Conservation (phyloP, 2,888 invertebrate genomes). For the Agrotis clavis region DNA sequence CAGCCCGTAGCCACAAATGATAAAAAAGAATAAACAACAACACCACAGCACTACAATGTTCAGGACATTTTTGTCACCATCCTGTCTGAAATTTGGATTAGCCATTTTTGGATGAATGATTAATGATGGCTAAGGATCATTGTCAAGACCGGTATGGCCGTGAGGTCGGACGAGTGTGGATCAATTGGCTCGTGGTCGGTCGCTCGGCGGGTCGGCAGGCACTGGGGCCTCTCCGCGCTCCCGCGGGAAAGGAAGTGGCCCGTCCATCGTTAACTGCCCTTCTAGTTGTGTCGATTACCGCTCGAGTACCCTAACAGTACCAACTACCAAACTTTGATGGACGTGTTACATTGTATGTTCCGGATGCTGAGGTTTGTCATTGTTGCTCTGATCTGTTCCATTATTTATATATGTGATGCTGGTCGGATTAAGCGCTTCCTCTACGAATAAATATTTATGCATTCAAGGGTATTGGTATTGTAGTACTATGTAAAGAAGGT, state of each 20-base stretch:
- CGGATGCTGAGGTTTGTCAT: constrained; percentile 78
- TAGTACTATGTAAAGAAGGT: no score
- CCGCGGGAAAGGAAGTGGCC: constrained; percentile 89
- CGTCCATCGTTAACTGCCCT: constrained; percentile 88
- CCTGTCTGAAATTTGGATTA: constrained; percentile 72
- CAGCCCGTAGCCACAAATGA: constrained; percentile 82
- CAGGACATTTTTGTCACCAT: constrained; percentile 77
- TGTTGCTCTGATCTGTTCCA: constrained; percentile 56
- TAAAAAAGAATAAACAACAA: constrained; percentile 83
- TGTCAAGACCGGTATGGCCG: constrained; percentile 69
- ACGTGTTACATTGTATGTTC: constrained; percentile 83
- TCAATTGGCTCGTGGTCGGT: constrained; percentile 58
- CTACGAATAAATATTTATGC: neutral
- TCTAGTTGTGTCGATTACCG: constrained; percentile 88
- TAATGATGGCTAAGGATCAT: constrained; percentile 63
- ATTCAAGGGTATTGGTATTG: no score
- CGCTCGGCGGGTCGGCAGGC: constrained; percentile 61
- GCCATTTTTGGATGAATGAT: constrained; percentile 75
- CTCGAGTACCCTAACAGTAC: constrained; percentile 75
- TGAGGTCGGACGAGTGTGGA: constrained; percentile 65
- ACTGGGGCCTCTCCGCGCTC: constrained; percentile 74
- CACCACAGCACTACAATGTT: constrained; percentile 87
- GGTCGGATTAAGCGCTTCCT: constrained; percentile 16
- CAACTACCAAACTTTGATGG: constrained; percentile 87
- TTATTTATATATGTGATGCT: constrained; percentile 32